Evolutionary conservation across 2,113 vertebrate species (phyloP), one percentile per base, ranked within the genome.

Genomic region (Xiphophorus hellerii): DNA sequence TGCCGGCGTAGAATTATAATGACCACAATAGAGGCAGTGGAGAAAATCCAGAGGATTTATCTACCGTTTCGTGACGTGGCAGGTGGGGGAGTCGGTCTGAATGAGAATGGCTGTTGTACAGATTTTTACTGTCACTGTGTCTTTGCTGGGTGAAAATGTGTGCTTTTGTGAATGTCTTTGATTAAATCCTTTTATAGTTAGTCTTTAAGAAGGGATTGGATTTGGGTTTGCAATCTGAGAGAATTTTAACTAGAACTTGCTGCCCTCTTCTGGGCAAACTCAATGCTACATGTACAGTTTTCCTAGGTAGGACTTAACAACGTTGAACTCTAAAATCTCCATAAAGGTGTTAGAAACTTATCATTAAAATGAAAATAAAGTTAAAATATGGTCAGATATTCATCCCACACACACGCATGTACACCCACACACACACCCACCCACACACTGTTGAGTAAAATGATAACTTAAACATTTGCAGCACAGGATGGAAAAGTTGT

Each of bases 11-110:
- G 89, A 92, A 91, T 93, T 71, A 77, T 86, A 93, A 91, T 90
- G 90, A 89, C 85, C 69, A 67, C 80, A 87, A 86, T 71, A 82
- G 82, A 88, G 22, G 60, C 82, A 74, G 79, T 1, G 42, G 77
- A 80, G 83, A 87, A 87, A 90, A 87, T 88, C 90, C 77, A 3
- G 14, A 68, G 89, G 89, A 87, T 93, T 91, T 89, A 89, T 37
- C 60, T 64, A 27, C 20, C 76, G 85, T 84, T 77, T 75, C 81
- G 48, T 78, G 86, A 83, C 85, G 87, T 83, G 73, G 33, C 54
- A 77, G 64, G 76, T 64, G 30, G 60, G 77, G 31, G 66, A 25
- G 75, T 74, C 13, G 78, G 33, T 68, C 69, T 84, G 84, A 88
- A 88, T 91, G 81, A 77, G 68, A 89, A 87, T 76, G 64, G 48